Evolutionary conservation across 2,797 vertebrate genomes (phyloP).

Genomic region (Darevskia nairensis): DNA sequence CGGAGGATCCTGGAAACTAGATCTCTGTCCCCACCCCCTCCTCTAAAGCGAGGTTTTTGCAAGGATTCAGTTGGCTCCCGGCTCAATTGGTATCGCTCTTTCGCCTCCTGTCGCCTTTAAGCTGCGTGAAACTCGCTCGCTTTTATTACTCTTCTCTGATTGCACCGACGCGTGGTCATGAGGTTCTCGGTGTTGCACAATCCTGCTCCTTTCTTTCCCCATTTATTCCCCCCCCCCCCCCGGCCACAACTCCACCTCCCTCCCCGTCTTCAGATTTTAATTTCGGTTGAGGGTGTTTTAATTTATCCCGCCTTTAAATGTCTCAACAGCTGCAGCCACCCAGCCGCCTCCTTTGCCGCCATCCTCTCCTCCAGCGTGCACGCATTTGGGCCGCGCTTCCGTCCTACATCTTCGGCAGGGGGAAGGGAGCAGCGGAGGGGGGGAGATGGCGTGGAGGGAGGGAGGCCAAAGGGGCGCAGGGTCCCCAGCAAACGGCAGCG

Average conservation of each 20-base stretch:
- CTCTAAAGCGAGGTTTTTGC: neutral
- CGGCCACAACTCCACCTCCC: neutral
- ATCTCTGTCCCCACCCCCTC: neutral
- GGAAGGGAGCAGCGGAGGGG: neutral
- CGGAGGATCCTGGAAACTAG: neutral
- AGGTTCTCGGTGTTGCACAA: constrained; percentile 65
- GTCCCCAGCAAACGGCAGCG: neutral
- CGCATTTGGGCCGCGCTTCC: constrained; percentile 29
- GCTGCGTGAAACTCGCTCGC: constrained; percentile 38
- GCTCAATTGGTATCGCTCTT: neutral
- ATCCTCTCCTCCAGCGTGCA: neutral
- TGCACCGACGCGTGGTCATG: constrained; percentile 51
- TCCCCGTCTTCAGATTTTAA: neutral
- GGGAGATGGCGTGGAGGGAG: neutral
- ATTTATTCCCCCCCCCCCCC: neutral
- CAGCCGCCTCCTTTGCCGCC: constrained; percentile 3
- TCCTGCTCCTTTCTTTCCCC: constrained; percentile 59
- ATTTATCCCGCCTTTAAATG: neutral
- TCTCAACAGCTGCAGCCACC: neutral
- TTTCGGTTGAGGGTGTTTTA: neutral
- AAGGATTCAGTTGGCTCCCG: neutral
- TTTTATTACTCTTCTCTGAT: constrained; percentile 40
- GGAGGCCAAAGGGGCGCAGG: neutral
- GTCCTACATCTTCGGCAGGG: constrained; percentile 10
- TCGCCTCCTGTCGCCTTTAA: constrained; percentile 39